Evolutionary conservation across 2,113 vertebrate genomes (phyloP).

Genomic region (Rhea americana): DNA sequence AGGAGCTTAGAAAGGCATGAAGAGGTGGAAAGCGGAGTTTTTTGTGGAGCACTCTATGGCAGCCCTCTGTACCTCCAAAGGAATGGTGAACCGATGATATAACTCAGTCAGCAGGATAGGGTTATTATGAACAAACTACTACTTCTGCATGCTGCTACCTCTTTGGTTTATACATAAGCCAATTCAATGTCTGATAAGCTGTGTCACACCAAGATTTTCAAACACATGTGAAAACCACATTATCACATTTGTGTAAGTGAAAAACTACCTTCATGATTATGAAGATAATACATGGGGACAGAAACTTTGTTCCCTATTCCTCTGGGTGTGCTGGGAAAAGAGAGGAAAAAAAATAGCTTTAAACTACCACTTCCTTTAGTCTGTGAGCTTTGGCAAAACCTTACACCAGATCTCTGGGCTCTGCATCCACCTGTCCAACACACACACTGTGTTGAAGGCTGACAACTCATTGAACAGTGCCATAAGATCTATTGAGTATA

Average conservation of each 20-base stretch:
- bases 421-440: not conserved
- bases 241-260: not conserved
- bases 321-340: not conserved
- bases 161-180: not conserved
- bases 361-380: not conserved
- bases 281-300: not conserved
- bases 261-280: not conserved
- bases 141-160: not conserved
- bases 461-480: not conserved
- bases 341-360: not conserved
- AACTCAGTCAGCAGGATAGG: not conserved
- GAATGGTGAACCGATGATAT: not conserved
- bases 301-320: not conserved
- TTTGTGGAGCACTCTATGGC: accelerated
- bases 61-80: not conserved
- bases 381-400: not conserved
- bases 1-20: not conserved
- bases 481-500: not conserved
- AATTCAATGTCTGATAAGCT: not conserved
- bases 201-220: not conserved
- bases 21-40: not conserved
- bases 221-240: not conserved
- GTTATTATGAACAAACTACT: accelerated
- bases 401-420: not conserved
- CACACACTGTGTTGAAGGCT: not conserved